Conservation (phyloP, 2,113 vertebrate genomes). For the Dromas ardeola region DNA sequence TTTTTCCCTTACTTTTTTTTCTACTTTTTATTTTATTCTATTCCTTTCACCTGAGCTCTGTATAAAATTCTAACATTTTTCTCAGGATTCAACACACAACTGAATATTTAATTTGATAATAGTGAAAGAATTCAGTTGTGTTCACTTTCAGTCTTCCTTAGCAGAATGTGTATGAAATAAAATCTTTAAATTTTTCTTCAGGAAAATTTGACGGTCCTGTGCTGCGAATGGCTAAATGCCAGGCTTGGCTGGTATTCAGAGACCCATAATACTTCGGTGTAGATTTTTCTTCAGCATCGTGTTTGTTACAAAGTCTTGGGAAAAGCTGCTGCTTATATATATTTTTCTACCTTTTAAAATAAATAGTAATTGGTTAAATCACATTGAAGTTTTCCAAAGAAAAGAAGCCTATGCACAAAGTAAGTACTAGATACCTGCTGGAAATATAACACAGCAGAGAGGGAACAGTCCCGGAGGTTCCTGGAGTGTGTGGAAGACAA, state of each 20-base stretch:
- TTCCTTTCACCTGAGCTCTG: neutral
- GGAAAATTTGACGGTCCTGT: neutral
- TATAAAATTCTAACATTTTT: neutral
- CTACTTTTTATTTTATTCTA: neutral
- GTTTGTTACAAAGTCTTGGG: neutral
- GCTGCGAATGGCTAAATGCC: neutral
- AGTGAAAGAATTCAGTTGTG: neutral
- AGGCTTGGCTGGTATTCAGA: neutral
- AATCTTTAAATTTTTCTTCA: neutral
- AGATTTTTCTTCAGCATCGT: neutral
- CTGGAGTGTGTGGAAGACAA: too few relatives aligned
- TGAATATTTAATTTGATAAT: neutral
- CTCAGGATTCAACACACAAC: neutral
- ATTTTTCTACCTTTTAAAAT: neutral
- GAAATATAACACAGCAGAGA: too few relatives aligned
- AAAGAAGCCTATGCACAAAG: neutral
- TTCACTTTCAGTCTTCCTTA: neutral
- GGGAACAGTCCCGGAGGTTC: too few relatives aligned
- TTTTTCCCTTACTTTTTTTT: neutral
- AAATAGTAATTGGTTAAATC: neutral
- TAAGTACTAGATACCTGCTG: neutral
- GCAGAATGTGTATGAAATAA: neutral
- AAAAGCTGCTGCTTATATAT: neutral
- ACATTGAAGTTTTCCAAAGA: neutral
- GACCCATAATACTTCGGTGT: neutral